Base-by-base conservation (phyloP, 2,888 invertebrate species). In the Spodoptera exigua region DNA sequence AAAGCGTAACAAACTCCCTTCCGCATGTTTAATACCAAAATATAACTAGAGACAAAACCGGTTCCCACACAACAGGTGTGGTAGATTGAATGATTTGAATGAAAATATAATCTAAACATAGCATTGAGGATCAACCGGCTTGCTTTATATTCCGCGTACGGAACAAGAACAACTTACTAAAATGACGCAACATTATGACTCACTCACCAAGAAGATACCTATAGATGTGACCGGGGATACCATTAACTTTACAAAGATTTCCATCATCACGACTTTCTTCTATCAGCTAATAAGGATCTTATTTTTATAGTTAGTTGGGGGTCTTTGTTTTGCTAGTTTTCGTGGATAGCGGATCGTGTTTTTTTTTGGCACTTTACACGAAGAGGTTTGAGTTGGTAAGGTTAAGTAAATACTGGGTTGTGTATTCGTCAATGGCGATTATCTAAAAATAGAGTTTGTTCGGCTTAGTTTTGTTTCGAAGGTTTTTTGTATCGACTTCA, bases 121-220 rank as follows among this genome's bases (percentile, higher is more conserved):
- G 57, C 57, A 34, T 45, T 40, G 21, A 13, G 14, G 21, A 52
- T 45, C 41, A 43, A 68, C 49, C 61, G 37, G 44, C 56, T 61
- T 45, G 70, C 65, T 77, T 65, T 61, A 66, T 70, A 74, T 77
- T 72, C 80, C 70, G 47, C 43, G 51, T 54, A 57, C 53, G 73
- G 74, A 72, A 68, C 60, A 62, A 67, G 66, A 78, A 77, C 74
- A 62, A 59, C 17, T 16, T 3, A 7, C 34, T 34, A 16, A 27
- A 53, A 64, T 84, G 83, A 87, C 86, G 86, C 78, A 81, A 85
- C 40, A 27, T 12, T 5, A 35, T 87, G 87, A 88, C 58, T 87
- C 88, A 88, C 74, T n/a, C 54, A 54, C 65, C 76, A 64, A 70
- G 76, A 83, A 80, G n/a, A n/a, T n/a, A n/a, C n/a, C n/a, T n/a